Evolutionary conservation across 1,140 invertebrate species (phyloP), one percentile per base, ranked within the genome.

Genomic region (Coboldia fuscipes): DNA sequence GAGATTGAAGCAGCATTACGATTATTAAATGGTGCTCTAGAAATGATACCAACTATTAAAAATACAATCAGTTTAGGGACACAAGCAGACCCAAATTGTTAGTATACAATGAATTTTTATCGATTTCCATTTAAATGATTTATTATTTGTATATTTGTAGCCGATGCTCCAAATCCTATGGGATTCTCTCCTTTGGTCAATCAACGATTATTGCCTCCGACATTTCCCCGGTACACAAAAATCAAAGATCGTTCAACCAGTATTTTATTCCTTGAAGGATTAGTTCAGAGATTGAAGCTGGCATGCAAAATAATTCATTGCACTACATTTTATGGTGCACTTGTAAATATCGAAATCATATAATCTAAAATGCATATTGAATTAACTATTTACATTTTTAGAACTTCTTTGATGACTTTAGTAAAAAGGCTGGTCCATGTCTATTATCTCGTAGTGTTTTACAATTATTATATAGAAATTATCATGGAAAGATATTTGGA

Each of bases 181-280:
- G 89, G 89, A 1, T 97, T 97, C 61, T 88, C 96, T 50, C 86
- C 90, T 15, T 70, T 90, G 51, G 78, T 93, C 22, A 96, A 96
- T 60, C 89, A 94, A 58, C 70, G 90, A 40, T 63, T 94, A 20
- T 60, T 96, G 19, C 92, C 92, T 24, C 90, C 92, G 1, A 94
- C 92, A n/a, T 97, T 97, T 65, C 93, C 93, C 8, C 67, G 92
- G 2, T 96, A 93, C 56, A 90, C 89, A 2, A 80, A 85, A 57
- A 92, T 97, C 42, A 84, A 84, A 42, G 74, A 76, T 30, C 64
- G 84, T 24, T 54, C 63, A 21, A 83, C 90, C 45, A 79, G 88
- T 19, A 56, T 90, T 38, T 65, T 72, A 43, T 94, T 93, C 57
- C 71, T 94, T 44, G 71, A 80, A 42, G 73, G 80, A 44, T 65